Conservation (phyloP, 2,888 invertebrate genomes). For the Drosophila differens region DNA sequence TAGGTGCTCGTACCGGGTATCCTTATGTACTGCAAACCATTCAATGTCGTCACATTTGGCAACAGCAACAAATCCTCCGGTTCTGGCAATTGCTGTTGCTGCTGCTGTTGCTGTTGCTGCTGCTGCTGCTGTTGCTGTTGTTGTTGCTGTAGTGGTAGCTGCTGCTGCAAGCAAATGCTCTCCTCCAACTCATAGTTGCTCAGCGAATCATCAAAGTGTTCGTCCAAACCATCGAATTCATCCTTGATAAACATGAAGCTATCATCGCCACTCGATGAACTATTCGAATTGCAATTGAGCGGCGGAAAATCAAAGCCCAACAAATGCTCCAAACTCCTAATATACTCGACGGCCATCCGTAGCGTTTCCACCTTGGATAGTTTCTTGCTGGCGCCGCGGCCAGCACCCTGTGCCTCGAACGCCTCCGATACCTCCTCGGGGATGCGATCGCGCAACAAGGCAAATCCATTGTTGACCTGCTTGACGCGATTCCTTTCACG, state of each 20-base stretch:
- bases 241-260: constrained; percentile 83
- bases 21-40: constrained; percentile 87
- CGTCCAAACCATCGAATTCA: constrained; percentile 80
- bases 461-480: constrained; percentile 96
- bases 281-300: constrained; percentile 51
- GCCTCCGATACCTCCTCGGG: constrained; percentile 92
- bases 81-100: constrained; percentile 6
- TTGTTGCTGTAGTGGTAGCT: neutral
- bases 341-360: constrained; percentile 96
- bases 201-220: constrained; percentile 78
- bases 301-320: constrained; percentile 88
- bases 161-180: constrained; percentile 26
- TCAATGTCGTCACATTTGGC: constrained; percentile 85
- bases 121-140: constrained; percentile 1
- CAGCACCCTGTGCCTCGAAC: constrained; percentile 88
- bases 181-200: constrained; percentile 83
- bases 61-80: constrained; percentile 67
- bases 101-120: constrained; percentile 3
- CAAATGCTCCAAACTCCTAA: constrained; percentile 91
- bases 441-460: constrained; percentile 93
- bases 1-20: constrained; percentile 88
- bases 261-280: constrained; percentile 80
- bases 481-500: constrained; percentile 96
- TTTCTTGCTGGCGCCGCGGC: constrained; percentile 89
- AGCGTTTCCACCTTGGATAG: constrained; percentile 95